A percentile compares a stretch with the other conserved stretches of the same genome.
These are phyloP conservation scores for Dallia pectoralis DNA, from an alignment of 2,797 vertebrate species.

Conservation along the genomic window DNA sequence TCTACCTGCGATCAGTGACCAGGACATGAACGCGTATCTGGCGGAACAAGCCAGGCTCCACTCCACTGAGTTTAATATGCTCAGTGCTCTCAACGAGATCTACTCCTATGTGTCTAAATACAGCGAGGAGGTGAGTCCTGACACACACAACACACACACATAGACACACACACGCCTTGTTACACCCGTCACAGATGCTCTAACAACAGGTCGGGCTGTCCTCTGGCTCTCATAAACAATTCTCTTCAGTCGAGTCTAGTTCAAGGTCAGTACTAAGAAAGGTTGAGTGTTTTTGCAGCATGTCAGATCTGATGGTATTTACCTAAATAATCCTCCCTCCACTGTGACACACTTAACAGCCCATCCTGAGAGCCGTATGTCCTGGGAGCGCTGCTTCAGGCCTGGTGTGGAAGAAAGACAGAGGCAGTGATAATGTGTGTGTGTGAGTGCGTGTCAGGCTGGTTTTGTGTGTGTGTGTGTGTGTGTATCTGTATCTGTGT, in stretches of 20 bases:
- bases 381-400: conserved; percentile 38
- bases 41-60: conserved; percentile 97
- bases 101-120: conserved; percentile 99
- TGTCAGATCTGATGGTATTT: neutral
- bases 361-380: conserved; percentile 49
- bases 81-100: conserved; percentile 96
- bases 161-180: neutral
- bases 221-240: neutral
- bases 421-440: conserved; percentile 26
- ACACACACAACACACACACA: neutral
- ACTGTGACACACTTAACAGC: conserved; percentile 24
- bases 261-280: neutral
- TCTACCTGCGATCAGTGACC: conserved; percentile 96
- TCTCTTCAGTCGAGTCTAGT: neutral
- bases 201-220: neutral
- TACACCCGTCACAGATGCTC: neutral
- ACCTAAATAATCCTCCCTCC: neutral
- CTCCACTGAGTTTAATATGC: conserved; percentile 94
- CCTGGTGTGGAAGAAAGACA: conserved; percentile 41
- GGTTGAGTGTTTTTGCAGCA: neutral
- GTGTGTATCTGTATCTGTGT: too few relatives aligned
- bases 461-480: too few relatives aligned
- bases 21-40: conserved; percentile 99
- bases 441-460: too few relatives aligned
- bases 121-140: conserved; percentile 88